Conservation (phyloP, 2,888 invertebrate species). For the Plemyria rubiginata region DNA sequence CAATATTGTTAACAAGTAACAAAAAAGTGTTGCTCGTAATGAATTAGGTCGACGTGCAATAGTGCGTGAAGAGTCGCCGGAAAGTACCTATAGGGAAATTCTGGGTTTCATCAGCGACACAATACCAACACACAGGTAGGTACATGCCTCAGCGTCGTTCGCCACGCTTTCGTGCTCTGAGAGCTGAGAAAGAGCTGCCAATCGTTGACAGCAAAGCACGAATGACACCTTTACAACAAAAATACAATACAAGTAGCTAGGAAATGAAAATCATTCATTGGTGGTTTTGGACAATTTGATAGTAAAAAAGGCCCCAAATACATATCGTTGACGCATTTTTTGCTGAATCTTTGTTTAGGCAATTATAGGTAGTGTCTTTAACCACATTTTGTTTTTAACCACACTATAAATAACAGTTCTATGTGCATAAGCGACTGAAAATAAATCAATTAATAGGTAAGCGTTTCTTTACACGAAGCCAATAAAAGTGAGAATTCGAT, state of each 20-base stretch:
- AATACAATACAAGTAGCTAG: no score
- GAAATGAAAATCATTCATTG: no score
- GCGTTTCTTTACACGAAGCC: no score
- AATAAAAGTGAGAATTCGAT: background rate
- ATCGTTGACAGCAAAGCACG: constrained; percentile 17
- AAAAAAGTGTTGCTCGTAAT: background rate
- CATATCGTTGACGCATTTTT: no score
- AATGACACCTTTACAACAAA: constrained; percentile 32
- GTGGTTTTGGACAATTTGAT: no score
- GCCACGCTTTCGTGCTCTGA: constrained; percentile 55
- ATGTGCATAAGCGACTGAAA: no score
- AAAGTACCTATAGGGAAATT: constrained; percentile 49
- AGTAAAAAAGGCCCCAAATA: no score
- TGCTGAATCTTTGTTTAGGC: no score
- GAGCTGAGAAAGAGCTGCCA: constrained; percentile 20
- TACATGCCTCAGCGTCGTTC: constrained; percentile 20
- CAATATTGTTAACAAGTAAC: background rate
- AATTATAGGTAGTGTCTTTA: no score
- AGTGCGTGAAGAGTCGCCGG: constrained; percentile 45
- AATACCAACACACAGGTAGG: background rate
- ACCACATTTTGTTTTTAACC: no score
- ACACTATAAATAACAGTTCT: no score
- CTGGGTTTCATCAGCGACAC: constrained; percentile 39
- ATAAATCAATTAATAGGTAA: no score
- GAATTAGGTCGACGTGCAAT: constrained; percentile 38